Conservation (phyloP, 2,888 invertebrate genomes). For the Napeogenes inachia region DNA sequence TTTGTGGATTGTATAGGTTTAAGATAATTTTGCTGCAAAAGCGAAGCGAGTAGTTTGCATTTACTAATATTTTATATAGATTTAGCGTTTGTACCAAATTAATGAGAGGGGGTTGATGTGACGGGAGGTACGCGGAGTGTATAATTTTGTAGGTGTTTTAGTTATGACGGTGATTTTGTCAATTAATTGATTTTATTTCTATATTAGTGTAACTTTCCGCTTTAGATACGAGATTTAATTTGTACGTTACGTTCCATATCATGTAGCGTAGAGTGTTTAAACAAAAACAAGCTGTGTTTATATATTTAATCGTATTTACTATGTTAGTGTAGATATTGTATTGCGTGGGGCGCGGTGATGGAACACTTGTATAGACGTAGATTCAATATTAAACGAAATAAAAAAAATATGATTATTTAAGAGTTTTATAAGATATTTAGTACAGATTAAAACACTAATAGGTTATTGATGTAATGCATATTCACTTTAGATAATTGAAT, state of each 20-base stretch:
- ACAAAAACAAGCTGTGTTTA: conserved; percentile 59
- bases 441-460: conserved; percentile 56
- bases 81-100: conserved; percentile 73
- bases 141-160: conserved; percentile 42
- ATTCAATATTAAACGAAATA: conserved; percentile 53
- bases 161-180: conserved; percentile 61
- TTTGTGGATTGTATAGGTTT: conserved; percentile 39
- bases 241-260: conserved; percentile 62
- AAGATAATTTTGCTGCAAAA: conserved; percentile 50
- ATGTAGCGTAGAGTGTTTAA: conserved; percentile 43
- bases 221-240: conserved; percentile 52
- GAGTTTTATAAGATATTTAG: conserved; percentile 62
- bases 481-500: conserved; percentile 57
- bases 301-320: conserved; percentile 51
- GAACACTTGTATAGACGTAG: conserved; percentile 61
- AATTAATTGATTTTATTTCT: conserved; percentile 46
- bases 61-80: conserved; percentile 76
- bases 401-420: conserved; percentile 46
- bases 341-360: conserved; percentile 63
- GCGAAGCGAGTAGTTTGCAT: conserved; percentile 68
- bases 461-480: conserved; percentile 53
- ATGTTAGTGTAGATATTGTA: conserved; percentile 55
- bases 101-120: conserved; percentile 36
- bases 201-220: conserved; percentile 36
- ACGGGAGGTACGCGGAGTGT: conserved; percentile 18